phyloP scores from a whole-genome alignment of 2,888 invertebrate genomes.

The Callinectes sapidus region DNA sequence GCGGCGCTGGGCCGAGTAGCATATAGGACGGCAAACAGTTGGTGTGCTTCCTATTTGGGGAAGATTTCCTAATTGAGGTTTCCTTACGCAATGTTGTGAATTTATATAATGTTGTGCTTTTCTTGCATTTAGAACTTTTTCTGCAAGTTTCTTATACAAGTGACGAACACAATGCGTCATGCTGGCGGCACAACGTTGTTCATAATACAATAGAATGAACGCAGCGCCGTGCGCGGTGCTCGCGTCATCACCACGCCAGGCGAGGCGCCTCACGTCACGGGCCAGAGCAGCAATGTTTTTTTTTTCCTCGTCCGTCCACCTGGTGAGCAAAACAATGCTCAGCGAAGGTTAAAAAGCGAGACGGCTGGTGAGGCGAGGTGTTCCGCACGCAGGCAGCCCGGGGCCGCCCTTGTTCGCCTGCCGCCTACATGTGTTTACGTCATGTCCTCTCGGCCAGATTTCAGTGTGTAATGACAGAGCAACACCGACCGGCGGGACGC shows the following conservation, averaged over 20 bases:
- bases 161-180: not conserved
- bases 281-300: not conserved
- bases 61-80: not conserved
- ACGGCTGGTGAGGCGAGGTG: not conserved
- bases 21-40: not conserved
- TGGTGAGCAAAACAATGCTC: slow-evolving; percentile 22
- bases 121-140: not conserved
- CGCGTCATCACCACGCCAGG: not conserved
- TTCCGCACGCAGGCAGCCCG: slow-evolving; percentile 32
- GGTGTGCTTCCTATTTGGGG: not conserved
- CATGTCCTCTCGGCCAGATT: slow-evolving; percentile 36
- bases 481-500: slow-evolving; percentile 30
- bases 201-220: not conserved
- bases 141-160: not conserved
- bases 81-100: not conserved
- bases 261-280: slow-evolving; percentile 29
- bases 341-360: slow-evolving; percentile 32
- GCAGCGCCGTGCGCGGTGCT: not conserved
- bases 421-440: slow-evolving; percentile 37
- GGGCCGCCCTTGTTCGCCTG: slow-evolving; percentile 26
- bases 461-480: slow-evolving; percentile 31
- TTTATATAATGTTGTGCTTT: not conserved
- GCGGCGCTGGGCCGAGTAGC: not conserved
- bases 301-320: slow-evolving; percentile 11
- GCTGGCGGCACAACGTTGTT: not conserved